Evolutionary conservation across 2,797 vertebrate species (phyloP).

Genomic region (Falco biarmicus): DNA sequence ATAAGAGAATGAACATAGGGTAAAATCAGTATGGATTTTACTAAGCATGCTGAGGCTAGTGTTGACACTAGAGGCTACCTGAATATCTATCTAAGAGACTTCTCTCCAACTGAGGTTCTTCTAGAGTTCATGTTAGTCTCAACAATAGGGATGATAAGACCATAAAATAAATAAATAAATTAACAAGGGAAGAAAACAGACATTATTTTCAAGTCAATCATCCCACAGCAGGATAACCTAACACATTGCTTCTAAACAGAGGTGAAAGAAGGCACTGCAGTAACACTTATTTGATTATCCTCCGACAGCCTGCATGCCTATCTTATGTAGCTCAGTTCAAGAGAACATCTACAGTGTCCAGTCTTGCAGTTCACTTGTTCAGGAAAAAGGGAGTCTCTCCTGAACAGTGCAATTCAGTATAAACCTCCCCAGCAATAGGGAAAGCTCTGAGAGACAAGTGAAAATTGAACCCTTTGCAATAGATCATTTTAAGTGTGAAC

Average conservation of each 20-base stretch:
- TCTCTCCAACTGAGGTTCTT: not conserved
- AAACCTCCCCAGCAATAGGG: not conserved
- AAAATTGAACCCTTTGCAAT: not conserved
- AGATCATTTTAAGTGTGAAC: not conserved
- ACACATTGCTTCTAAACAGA: not conserved
- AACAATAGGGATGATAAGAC: not conserved
- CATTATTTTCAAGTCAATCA: not conserved
- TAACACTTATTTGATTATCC: not conserved
- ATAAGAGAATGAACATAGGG: not conserved
- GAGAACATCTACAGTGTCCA: not conserved
- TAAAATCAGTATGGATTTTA: not conserved
- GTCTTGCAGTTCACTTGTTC: not conserved
- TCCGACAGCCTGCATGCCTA: not conserved
- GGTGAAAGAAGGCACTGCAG: not conserved
- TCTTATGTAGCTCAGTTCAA: not conserved
- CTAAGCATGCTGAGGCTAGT: rapidly evolving
- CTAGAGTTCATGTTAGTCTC: not conserved
- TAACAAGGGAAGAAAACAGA: not conserved
- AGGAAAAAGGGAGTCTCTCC: not conserved
- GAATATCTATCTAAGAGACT: not conserved
- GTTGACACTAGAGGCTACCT: not conserved
- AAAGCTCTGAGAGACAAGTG: not conserved
- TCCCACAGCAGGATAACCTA: not conserved
- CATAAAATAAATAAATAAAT: not conserved
- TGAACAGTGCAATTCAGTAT: not conserved